Base-by-base conservation (phyloP, 2,797 vertebrate genomes). In the Myotis vivesi region DNA sequence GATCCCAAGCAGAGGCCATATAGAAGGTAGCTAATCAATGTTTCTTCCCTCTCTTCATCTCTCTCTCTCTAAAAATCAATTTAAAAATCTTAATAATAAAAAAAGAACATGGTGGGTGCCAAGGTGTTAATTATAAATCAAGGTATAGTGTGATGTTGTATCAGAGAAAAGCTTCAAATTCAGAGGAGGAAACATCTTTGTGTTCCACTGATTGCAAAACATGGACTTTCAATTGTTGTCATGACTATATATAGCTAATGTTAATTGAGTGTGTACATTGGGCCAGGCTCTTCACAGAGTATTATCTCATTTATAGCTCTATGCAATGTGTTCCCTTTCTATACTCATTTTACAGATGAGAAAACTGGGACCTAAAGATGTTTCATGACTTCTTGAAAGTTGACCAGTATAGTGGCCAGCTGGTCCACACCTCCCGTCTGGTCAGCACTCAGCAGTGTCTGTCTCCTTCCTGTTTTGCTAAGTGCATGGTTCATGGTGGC, bases 351-450 rank as follows among this genome's bases (percentile, higher is more conserved):
- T n/a, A 62, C 2, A 62, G 23, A 49, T 23, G 23, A 82, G 49
- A 51, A 76, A 64, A 49, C 36, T 81, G 75, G 64, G 25, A 5
- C 36, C 33, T 69, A 66, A 53, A 30, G 20, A 55, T 12, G 1
- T 22, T 36, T 75, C 4, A 3, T 46, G 57, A 38, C 22, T 30
- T 92, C 36, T 53, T 53, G n/a, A 51, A 73, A 69, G 36, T 7
- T 49, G 41, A 16, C 20, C 41, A 20, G 10, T 5, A 8, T 3
- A 38, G 3, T 1, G 0, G 2, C 7, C 5, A 20, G 23, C 12
- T 9, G 28, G 12, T 23, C 10, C 69, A 36, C 1, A 1, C 13
- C 15, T 92, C 55, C 19, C 5, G 0, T 17, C 10, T 30, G 25
- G 79, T n/a, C 20, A 17, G 1, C 11, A 8, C 28, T 22, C 22